Conservation (phyloP, 2,797 vertebrate species). For the Acanthis flammea region DNA sequence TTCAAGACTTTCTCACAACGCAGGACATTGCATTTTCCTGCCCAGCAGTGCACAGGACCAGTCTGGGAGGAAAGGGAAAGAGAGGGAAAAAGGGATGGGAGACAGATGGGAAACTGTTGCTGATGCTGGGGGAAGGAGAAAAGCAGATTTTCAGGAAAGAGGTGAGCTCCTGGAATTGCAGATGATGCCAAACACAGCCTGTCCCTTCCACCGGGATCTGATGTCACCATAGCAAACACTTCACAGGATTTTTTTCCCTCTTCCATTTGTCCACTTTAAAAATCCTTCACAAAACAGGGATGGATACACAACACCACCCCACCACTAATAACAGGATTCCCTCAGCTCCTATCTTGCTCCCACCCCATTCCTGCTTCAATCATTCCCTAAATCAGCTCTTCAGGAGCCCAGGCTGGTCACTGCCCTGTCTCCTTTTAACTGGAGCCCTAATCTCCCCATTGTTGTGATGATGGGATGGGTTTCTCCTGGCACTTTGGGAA, state of each 20-base stretch:
- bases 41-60: background rate
- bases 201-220: background rate
- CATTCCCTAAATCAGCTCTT: constrained; percentile 1
- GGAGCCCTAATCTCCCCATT: constrained; percentile 38
- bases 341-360: background rate
- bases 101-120: background rate
- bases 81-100: background rate
- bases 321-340: background rate
- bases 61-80: background rate
- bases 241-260: background rate
- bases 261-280: background rate
- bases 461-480: constrained; percentile 23
- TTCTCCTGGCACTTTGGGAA: constrained; percentile 42
- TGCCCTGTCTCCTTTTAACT: constrained; percentile 53
- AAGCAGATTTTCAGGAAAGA: background rate
- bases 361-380: background rate
- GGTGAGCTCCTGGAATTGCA: background rate
- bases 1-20: background rate
- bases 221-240: background rate
- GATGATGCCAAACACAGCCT: background rate
- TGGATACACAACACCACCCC: background rate
- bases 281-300: background rate
- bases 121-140: background rate
- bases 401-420: background rate
- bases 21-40: background rate